Conservation (phyloP, 2,888 invertebrate genomes). For the Drosophila infuscata region DNA sequence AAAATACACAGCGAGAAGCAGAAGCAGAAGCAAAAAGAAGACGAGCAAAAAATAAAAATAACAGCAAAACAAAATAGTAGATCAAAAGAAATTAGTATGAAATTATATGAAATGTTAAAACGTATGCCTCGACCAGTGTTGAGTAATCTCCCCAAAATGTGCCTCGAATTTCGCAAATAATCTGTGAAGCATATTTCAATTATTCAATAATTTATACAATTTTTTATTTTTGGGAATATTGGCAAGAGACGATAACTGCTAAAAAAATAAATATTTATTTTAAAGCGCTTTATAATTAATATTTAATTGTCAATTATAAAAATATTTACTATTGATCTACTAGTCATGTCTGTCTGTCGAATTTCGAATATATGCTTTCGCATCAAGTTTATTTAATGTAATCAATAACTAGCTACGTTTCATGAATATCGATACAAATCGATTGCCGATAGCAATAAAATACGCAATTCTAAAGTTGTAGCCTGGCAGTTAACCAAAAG, state of each 20-base stretch:
- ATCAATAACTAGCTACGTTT: not conserved
- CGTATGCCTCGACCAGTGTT: constrained; percentile 7
- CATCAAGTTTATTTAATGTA: not conserved
- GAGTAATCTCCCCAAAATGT: not conserved
- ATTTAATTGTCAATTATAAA: not conserved
- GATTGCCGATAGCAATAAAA: no score
- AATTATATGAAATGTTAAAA: not conserved
- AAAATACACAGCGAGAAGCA: not conserved
- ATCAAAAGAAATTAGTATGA: not conserved
- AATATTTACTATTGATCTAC: not conserved
- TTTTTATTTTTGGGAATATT: not conserved
- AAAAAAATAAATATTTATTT: not conserved
- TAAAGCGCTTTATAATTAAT: not conserved
- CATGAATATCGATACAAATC: no score
- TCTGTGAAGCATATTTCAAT: not conserved
- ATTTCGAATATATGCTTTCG: not conserved
- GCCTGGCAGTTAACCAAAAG: not conserved
- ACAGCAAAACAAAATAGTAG: not conserved
- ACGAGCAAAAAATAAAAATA: not conserved
- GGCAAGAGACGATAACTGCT: not conserved
- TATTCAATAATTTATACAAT: not conserved
- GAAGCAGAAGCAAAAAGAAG: not conserved
- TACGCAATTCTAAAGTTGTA: no score
- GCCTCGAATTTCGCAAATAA: not conserved
- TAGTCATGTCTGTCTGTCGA: not conserved